Evolutionary conservation across 2,797 vertebrate genomes (phyloP), one percentile per base, ranked within the genome.

Genomic region (Cetoscarus ocellatus): DNA sequence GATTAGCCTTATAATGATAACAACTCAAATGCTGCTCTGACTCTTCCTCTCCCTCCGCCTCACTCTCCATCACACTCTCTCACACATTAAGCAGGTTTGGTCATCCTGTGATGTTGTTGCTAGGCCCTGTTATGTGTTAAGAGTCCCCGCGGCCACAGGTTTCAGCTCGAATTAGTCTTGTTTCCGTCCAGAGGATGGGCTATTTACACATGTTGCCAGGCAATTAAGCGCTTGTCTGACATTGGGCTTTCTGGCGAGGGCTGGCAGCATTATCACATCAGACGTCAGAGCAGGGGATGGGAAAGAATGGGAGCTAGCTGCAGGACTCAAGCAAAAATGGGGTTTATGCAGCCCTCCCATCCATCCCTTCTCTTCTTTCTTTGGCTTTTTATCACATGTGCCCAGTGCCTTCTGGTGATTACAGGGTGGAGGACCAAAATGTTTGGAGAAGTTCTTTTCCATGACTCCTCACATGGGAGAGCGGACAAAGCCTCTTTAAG

Each of bases 161-260:
- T 79, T 86, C 75, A 67, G 69, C 51, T 86, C n/a, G 52, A 84
- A 86, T 90, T 82, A 86, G 72, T 74, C 71, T 47, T 53, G 35
- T 79, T 84, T 61, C 73, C 69, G 42, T 55, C 61, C 49, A 66
- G 36, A 74, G 67, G 77, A 83, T 69, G 47, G 85, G 71, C 79
- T 48, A 75, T 84, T 90, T 85, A 82, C 75, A 87, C 81, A 75
- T 67, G 73, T 82, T 75, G 61, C 69, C 72, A 79, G 62, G 74
- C 70, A 78, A 80, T 85, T 90, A 89, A 67, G 78, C 17, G 35
- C 60, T 75, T 78, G 77, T 83, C 75, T 83, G 80, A 85, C 79
- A 80, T 58, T 51, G 54, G 65, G 72, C 51, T 78, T 68, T 78
- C 57, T 68, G 67, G 49, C 74, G 39, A 75, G 39, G 19, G 62